Conservation (phyloP, 2,797 vertebrate species). For the Corythornis leucogaster region DNA sequence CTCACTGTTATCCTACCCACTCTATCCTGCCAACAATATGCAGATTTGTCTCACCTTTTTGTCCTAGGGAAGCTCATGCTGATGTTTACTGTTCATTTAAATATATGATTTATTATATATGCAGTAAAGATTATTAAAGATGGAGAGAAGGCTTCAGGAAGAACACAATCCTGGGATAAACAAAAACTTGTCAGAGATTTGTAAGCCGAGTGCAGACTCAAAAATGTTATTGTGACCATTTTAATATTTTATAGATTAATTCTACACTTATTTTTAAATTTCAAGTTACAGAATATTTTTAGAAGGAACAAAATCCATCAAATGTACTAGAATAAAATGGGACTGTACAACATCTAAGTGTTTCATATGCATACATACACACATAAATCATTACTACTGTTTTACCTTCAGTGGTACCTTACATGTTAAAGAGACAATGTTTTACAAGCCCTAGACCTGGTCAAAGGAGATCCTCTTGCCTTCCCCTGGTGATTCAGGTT, state of each 20-base stretch:
- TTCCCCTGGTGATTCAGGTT: not conserved
- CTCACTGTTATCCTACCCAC: slow-evolving; percentile 20
- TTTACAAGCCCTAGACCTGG: not conserved
- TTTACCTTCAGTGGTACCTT: not conserved
- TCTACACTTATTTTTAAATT: not conserved
- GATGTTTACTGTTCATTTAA: slow-evolving; percentile 21
- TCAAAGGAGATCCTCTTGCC: not conserved
- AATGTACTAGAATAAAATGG: not conserved
- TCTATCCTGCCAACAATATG: slow-evolving; percentile 3
- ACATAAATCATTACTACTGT: not conserved
- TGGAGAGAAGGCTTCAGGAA: not conserved
- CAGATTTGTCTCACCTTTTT: slow-evolving; percentile 10
- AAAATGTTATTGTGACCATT: not conserved
- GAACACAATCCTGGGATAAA: not conserved
- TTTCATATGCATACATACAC: not conserved
- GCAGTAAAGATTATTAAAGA: not conserved
- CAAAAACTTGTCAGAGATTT: not conserved
- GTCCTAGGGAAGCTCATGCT: not conserved
- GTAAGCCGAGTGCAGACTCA: not conserved
- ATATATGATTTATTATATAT: not conserved
- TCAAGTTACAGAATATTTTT: not conserved
- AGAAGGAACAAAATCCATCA: not conserved
- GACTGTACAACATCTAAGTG: not conserved
- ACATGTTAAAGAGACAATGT: not conserved
- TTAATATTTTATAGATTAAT: not conserved